Evolutionary conservation across 2,113 vertebrate species (phyloP).

Genomic region (Syrmaticus mikado): DNA sequence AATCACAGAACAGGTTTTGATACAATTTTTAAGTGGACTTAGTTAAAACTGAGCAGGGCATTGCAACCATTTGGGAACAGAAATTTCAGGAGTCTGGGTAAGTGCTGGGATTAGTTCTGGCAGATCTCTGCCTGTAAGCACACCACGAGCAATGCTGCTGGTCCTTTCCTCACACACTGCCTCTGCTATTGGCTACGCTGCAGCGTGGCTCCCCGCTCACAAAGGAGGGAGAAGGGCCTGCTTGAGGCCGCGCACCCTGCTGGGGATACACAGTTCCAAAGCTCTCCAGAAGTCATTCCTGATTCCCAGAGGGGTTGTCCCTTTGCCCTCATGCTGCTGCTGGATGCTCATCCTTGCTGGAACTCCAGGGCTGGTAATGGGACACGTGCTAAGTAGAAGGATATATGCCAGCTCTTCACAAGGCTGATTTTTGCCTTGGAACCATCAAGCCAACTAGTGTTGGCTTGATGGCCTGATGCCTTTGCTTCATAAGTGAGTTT

Average conservation of each 20-base stretch:
- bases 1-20: background rate
- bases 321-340: background rate
- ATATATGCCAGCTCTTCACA: background rate
- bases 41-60: background rate
- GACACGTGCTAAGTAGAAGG: background rate
- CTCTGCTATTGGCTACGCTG: background rate
- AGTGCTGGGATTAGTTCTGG: background rate
- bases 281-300: background rate
- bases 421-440: background rate
- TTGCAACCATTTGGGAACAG: background rate
- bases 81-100: background rate
- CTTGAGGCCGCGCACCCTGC: background rate
- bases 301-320: background rate
- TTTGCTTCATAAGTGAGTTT: background rate
- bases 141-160: accelerated
- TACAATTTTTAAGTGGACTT: background rate
- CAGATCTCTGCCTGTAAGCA: background rate
- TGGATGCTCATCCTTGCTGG: background rate
- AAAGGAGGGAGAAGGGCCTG: background rate
- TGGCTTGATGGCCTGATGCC: background rate
- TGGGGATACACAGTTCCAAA: background rate
- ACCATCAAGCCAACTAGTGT: too few relatives aligned
- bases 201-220: background rate
- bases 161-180: background rate
- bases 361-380: background rate